These are phyloP conservation scores for Hirtodrosophila alboralis DNA, from an alignment of 2,888 invertebrate species.

Conservation along the genomic window DNA sequence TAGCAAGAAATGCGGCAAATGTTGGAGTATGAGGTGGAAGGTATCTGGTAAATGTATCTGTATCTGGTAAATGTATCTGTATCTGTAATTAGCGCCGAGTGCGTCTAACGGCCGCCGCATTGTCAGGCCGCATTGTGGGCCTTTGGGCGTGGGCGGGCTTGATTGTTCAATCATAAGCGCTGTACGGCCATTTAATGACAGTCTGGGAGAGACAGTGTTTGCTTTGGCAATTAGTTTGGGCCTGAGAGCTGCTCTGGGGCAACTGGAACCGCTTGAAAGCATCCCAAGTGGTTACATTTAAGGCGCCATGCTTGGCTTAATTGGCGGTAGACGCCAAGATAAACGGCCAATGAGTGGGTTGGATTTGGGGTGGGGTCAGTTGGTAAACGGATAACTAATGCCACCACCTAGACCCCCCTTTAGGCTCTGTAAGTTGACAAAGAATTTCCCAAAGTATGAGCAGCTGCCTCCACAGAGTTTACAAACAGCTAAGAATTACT, in stretches of 20 bases:
- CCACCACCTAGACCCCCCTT: constrained; percentile 1
- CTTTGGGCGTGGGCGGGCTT: constrained; percentile 65
- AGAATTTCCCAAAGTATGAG: neutral
- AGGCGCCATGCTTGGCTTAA: constrained; percentile 29
- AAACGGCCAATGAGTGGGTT: constrained; percentile 39
- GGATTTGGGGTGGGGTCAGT: constrained; percentile 10
- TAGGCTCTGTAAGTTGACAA: constrained; percentile 2
- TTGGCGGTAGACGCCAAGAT: constrained; percentile 47
- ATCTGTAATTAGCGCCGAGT: constrained; percentile 63
- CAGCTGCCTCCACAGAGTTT: neutral
- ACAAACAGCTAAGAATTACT: too few relatives aligned
- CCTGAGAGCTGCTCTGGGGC: neutral
- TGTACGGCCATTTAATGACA: constrained; percentile 62
- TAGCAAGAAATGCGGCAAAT: too few relatives aligned
- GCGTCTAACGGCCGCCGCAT: constrained; percentile 63
- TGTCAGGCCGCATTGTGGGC: constrained; percentile 55
- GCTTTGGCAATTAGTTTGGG: constrained; percentile 59
- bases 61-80: constrained; percentile 21
- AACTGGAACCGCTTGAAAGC: neutral
- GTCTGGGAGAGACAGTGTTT: constrained; percentile 46
- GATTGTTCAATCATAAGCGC: constrained; percentile 74
- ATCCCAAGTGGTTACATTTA: constrained; percentile 7
- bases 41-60: constrained; percentile 23
- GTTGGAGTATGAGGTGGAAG: neutral
- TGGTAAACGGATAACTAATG: constrained; percentile 21